Conservation (phyloP, 2,113 vertebrate species). For the Tragulus kanchil region DNA sequence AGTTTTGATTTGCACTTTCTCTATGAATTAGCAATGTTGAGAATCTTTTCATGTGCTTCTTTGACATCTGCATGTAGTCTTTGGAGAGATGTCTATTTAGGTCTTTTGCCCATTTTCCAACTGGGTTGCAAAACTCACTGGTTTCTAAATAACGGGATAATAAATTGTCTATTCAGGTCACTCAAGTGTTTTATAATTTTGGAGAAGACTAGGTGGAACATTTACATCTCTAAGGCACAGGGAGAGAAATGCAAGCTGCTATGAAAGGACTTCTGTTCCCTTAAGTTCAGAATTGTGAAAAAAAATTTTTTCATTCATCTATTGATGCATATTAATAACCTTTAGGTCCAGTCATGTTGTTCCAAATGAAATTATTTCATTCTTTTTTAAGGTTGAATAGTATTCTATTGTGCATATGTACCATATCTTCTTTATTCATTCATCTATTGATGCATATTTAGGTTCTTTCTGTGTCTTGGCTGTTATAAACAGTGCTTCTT, state of each 20-base stretch:
- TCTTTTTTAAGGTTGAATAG: no score
- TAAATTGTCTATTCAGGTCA: not conserved
- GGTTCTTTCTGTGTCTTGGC: no score
- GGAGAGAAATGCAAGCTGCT: not conserved
- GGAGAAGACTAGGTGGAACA: not conserved
- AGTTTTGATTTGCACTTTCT: not conserved
- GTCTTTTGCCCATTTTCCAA: not conserved
- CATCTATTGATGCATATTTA: no score
- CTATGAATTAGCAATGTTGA: not conserved
- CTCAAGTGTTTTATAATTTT: not conserved
- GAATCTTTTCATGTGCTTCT: not conserved
- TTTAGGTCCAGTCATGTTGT: no score
- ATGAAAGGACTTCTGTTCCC: not conserved
- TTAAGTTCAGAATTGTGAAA: not conserved
- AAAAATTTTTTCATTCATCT: no score
- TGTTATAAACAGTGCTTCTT: no score
- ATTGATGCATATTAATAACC: no score
- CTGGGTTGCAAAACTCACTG: not conserved
- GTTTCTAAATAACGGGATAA: not conserved
- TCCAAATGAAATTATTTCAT: no score
- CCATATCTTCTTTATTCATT: no score
- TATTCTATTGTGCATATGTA: no score
- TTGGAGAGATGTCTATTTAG: not conserved
- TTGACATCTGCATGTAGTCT: not conserved
- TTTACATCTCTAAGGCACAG: not conserved